phyloP scores from a whole-genome alignment of 2,113 vertebrate genomes.

The Psilopsiagon aurifrons region DNA sequence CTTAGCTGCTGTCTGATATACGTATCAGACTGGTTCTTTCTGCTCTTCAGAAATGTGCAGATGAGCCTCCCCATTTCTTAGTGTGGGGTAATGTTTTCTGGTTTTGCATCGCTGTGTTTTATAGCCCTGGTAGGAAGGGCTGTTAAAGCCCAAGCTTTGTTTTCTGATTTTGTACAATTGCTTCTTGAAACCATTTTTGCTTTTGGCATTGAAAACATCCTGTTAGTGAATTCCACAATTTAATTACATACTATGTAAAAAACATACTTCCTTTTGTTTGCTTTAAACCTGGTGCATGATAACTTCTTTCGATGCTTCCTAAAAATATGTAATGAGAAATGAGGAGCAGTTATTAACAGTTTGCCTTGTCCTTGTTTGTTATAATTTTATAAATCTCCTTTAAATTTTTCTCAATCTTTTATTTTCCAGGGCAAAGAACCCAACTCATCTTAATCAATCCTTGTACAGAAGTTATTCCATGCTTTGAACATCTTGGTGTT shows the following conservation, averaged over 20 bases:
- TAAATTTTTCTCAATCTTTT: neutral
- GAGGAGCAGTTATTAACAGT: conserved; percentile 16
- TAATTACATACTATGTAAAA: conserved; percentile 45
- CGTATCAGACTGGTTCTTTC: conserved; percentile 1
- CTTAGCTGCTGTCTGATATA: conserved; percentile 40
- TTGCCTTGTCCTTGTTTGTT: conserved; percentile 34
- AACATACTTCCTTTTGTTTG: conserved; percentile 47
- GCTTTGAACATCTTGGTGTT: neutral
- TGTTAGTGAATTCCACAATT: conserved; percentile 6
- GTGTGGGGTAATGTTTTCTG: neutral
- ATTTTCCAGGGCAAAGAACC: neutral
- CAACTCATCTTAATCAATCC: neutral
- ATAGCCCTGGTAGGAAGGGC: neutral
- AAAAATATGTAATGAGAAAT: conserved; percentile 34
- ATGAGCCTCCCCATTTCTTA: neutral
- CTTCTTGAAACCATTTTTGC: conserved; percentile 26
- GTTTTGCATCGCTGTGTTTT: neutral
- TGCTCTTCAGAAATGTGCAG: conserved; percentile 18
- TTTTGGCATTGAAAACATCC: neutral
- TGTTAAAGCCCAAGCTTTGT: neutral
- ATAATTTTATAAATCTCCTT: neutral
- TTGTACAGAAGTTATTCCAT: neutral
- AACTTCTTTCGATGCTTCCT: conserved; percentile 44
- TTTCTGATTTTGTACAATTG: neutral
- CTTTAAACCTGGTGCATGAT: conserved; percentile 44